Evolutionary conservation across 92 coral and sea anemone genomes (phyloP).

Genomic region (Epizoanthus rinbou): DNA sequence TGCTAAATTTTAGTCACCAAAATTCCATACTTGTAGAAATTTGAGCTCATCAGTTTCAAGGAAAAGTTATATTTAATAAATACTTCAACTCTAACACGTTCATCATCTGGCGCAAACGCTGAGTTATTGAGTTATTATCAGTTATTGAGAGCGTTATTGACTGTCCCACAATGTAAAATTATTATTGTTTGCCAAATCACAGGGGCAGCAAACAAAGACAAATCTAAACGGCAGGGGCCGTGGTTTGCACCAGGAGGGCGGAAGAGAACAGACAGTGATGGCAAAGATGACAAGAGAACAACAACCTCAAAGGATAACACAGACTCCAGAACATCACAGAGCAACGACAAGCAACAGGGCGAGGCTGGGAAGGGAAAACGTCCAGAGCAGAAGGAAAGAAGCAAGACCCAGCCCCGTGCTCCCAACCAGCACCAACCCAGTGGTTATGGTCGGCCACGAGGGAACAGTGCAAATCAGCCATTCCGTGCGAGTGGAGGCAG

Average conservation of each 20-base stretch:
- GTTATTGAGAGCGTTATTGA: neutral
- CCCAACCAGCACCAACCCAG: constrained; percentile 38
- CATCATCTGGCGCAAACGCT: too few species aligned
- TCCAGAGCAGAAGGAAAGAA: constrained; percentile 60
- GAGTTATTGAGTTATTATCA: too few species aligned
- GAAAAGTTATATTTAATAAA: too few species aligned
- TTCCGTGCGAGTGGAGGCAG: constrained; percentile 78
- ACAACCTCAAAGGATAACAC: too few species aligned
- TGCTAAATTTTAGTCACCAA: too few species aligned
- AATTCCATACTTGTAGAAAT: too few species aligned
- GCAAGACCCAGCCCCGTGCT: constrained; percentile 58
- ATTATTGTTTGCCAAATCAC: constrained; percentile 20
- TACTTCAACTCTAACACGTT: too few species aligned
- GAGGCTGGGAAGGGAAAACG: constrained; percentile 46
- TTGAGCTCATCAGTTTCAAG: too few species aligned
- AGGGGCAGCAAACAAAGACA: constrained; percentile 46
- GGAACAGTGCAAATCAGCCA: constrained; percentile 59
- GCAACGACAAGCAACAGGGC: constrained; percentile 20
- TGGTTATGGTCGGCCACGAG: constrained; percentile 49
- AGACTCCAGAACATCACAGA: too few species aligned
- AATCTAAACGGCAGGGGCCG: constrained; percentile 61
- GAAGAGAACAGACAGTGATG: constrained; percentile 68
- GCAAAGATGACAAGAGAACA: constrained; percentile 61
- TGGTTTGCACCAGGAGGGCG: constrained; percentile 69
- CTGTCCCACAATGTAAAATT: neutral